Evolutionary conservation across 2,888 invertebrate genomes (phyloP).

Genomic region (Alsophila aescularia): DNA sequence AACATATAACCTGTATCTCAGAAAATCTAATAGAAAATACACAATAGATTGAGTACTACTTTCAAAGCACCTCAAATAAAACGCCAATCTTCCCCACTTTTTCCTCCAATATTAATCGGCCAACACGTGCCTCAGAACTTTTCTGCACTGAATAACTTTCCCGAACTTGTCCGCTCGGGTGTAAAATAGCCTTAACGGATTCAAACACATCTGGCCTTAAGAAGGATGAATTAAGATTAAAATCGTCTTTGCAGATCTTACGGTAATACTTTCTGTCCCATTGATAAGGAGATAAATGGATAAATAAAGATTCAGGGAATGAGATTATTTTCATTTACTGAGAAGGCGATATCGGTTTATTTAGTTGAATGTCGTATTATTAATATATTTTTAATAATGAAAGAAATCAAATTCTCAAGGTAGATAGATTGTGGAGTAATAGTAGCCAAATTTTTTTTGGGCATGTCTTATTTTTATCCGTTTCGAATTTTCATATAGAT

Average conservation of each 20-base stretch:
- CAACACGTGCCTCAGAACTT: conserved; percentile 30
- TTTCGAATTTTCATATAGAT: no score
- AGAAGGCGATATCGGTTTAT: not conserved
- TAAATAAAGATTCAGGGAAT: conserved; percentile 24
- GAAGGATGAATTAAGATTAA: conserved; percentile 32
- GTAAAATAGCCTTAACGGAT: conserved; percentile 38
- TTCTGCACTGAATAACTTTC: conserved; percentile 26
- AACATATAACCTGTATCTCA: no score
- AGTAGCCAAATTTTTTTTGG: no score
- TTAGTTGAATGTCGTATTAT: no score
- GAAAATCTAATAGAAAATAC: no score
- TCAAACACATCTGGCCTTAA: conserved; percentile 29
- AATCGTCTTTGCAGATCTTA: conserved; percentile 31
- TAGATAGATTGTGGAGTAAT: no score
- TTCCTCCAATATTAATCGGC: conserved; percentile 34
- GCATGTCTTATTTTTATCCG: no score
- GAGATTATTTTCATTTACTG: conserved; percentile 23
- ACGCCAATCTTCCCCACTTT: not conserved
- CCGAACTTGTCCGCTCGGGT: conserved; percentile 26
- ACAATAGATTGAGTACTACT: no score
- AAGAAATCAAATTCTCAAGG: no score
- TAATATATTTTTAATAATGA: no score
- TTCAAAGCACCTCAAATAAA: conserved; percentile 10
- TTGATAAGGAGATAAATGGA: conserved; percentile 26
- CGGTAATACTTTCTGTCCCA: conserved; percentile 20